Base-by-base conservation (phyloP, 2,113 vertebrate genomes). In the Baryphthengus martii region DNA sequence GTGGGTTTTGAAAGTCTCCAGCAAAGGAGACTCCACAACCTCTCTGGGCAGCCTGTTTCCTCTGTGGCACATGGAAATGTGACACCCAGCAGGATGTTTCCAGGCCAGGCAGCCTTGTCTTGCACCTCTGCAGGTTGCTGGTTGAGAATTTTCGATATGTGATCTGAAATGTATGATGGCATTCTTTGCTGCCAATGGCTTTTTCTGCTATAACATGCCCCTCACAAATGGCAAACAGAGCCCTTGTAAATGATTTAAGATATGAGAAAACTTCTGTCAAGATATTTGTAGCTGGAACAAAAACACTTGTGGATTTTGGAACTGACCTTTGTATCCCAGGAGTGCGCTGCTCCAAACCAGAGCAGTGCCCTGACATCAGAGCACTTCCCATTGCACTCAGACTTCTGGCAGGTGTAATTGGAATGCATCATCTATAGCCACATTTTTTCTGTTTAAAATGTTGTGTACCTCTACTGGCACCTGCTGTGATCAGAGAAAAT, bases 401-500 rank as follows among this genome's bases (percentile, higher is more conserved):
- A 28, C 6, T 11, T 78, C 42, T 1, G 0, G 5, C 24, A 15
- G 53, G 3, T 17, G 1, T 16, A 71, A 23, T 15, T 72, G 40
- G 52, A 87, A 12, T 29, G 7, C 13, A 18, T 25, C 52, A 58
- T 24, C 59, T 49, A 12, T 0, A 75, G 86, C 31, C 44, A 9
- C 23, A 17, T 31, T 67, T 75, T 75, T 53, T 47, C 66, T n/a
- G 19, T 39, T 47, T 61, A n/a, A 37, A 45, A 35, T 4, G 4
- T 13, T 78, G 62, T 61, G 53, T 33, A 14, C 47, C 70, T 89
- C 68, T 76, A 10, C 49, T 85, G 85, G 72, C 62, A 61, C 68
- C 78, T 61, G 52, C 85, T 93, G 72, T 26, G 67, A 84, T 93
- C 63, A 79, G 68, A 74, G 58, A 8, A 85, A 72, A 96, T 56